Evolutionary conservation across 2,797 vertebrate species (phyloP), one percentile per base, ranked within the genome.

Genomic region (Sphenopsis melanotis): DNA sequence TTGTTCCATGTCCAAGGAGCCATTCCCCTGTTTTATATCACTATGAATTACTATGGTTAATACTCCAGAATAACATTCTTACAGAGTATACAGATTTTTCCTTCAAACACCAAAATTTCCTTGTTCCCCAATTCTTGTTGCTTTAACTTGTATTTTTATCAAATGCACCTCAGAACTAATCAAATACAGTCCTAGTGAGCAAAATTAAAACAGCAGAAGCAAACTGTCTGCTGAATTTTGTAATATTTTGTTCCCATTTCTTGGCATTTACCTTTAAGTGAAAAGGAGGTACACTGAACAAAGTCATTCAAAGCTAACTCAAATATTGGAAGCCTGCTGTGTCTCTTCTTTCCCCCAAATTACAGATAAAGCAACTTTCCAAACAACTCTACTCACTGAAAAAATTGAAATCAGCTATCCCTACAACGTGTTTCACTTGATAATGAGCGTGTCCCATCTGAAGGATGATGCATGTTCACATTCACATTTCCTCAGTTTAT

Each of bases 321-420:
- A 78, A 6, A 69, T 78, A 69, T 26, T 80, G 78, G 57, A 70
- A 85, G 39, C 57, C 46, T 92, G 42, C 64, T 87, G 84, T 71
- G 46, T 50, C 55, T 94, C 49, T 87, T 56, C 78, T 87, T 89
- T 87, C 36, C 53, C 55, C 69, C 53, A 87, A 92, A 87, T 89
- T 93, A 47, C 53, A 89, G 64, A 65, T 83, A 71, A 92, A 93
- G 61, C 68, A 69, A n/a, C 78, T 85, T 96, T 89, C 87, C 92
- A 71, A 94, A 94, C 42, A 85, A 34, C 46, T 66, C 24, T 56
- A 68, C 60, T 87, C 30, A 30, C 53, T 55, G 65, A 42, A 94
- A 80, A 92, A 89, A 81, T 29, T 91, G 65, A 91, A 83, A 93
- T 93, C 93, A 76, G 65, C 87, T 93, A 89, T 75, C 23, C 23